Conservation (phyloP, 2,888 invertebrate genomes). For the Lochmaea capreae region DNA sequence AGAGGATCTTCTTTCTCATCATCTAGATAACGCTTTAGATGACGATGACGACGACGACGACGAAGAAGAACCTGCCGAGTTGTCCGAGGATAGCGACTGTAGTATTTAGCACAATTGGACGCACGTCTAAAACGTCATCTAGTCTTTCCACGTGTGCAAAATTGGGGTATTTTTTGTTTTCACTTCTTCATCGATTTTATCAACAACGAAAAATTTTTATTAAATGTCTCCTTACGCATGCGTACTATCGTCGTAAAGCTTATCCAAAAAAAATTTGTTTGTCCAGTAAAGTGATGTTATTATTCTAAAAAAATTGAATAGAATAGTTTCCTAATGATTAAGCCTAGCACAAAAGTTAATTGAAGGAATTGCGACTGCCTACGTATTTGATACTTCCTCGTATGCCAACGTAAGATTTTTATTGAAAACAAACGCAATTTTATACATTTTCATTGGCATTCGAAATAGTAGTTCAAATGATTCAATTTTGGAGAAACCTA, state of each 20-base stretch:
- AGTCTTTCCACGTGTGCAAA: slow-evolving; percentile 39
- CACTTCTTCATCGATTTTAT: background rate
- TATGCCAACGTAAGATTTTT: background rate
- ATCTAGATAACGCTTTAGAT: slow-evolving; percentile 70
- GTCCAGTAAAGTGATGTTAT: slow-evolving; percentile 30
- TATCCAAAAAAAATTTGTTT: slow-evolving; percentile 14
- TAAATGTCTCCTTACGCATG: slow-evolving; percentile 8
- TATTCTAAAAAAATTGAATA: slow-evolving; percentile 21
- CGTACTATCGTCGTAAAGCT: slow-evolving; percentile 10
- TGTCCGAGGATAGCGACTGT: slow-evolving; percentile 71
- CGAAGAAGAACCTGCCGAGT: slow-evolving; percentile 43
- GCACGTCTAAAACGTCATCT: slow-evolving; percentile 42
- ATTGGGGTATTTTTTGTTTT: background rate
- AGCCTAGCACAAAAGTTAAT: slow-evolving; percentile 22
- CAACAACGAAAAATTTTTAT: background rate
- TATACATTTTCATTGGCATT: too few relatives aligned
- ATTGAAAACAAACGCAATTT: background rate
- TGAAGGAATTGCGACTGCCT: slow-evolving; percentile 27
- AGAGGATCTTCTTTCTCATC: slow-evolving; percentile 77
- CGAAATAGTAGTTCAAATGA: too few relatives aligned
- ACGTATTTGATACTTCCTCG: background rate
- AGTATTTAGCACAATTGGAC: slow-evolving; percentile 67
- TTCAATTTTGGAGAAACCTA: too few relatives aligned
- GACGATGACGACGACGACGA: slow-evolving; percentile 58
- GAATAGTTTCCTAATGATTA: slow-evolving; percentile 22